Evolutionary conservation across 2,888 invertebrate genomes (phyloP), one percentile per base, ranked within the genome.

Genomic region (Apamea monoglypha): DNA sequence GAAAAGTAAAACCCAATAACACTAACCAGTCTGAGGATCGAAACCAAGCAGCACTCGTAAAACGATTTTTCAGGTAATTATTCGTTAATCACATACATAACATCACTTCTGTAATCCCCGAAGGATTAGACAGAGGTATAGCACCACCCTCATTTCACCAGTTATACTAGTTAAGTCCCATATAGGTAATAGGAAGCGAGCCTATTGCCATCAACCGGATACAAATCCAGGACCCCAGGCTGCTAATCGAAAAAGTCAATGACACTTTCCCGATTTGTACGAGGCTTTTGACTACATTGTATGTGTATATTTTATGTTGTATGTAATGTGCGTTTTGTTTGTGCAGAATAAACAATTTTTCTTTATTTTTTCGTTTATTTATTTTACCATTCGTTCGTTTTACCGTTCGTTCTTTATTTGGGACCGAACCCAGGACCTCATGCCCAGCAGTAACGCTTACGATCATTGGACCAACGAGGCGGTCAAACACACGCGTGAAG

Each of bases 161-260:
- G 47, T 16, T 29, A 63, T 18, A 29, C 36, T 36, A 36, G 16
- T 63, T 18, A 63, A 29, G 8, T 16, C 1, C 4, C 18, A 21
- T 32, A 21, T 32, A 63, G 16, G 29, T 18, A 29, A 61, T 8
- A 29, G 8, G 29, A 21, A 29, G n/a, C 18, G 29, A 44, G 6
- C 8, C 4, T 63, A 8, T 63, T 29, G 29, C 12, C 18, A n/a
- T 18, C 18, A 44, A n/a, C 10, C 18, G n/a, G 10, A 5, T 16
- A n/a, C 8, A 40, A 10, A 67, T 16, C 4, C 67, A 16, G 40
- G 40, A 8, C 40, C 40, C 16, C 6, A n/a, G 36, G 16, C 4
- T 67, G 66, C 59, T 59, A 59, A 59, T 59, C 59, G 12, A 59
- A 59, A n/a, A n/a, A 59, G n/a, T 12, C 59, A n/a, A n/a, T 59